phyloP scores from a whole-genome alignment of 2,888 invertebrate species.

The Tetragnatha montana region DNA sequence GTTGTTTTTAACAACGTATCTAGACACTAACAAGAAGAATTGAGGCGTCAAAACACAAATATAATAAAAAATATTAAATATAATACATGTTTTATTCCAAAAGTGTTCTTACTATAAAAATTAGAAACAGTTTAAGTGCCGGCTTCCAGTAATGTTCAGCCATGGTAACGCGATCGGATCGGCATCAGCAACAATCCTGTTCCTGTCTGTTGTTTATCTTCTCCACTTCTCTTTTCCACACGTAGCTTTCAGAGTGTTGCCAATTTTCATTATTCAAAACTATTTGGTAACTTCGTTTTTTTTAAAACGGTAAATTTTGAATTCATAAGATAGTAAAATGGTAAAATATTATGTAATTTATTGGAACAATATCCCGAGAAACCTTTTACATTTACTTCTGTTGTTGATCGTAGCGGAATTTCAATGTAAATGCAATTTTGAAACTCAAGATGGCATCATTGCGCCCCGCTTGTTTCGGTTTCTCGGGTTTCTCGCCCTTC shows the following conservation, averaged over 20 bases:
- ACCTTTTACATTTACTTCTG: too few relatives aligned
- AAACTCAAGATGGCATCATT: too few relatives aligned
- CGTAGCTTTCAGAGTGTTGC: conserved; percentile 27
- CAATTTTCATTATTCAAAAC: background rate
- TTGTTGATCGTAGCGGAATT: too few relatives aligned
- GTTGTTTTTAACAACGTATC: background rate
- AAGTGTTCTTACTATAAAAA: conserved; percentile 10
- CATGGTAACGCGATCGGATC: conserved; percentile 20
- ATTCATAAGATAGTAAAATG: too few relatives aligned
- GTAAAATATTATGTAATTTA: too few relatives aligned
- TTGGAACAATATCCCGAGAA: too few relatives aligned
- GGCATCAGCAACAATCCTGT: background rate
- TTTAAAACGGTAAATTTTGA: too few relatives aligned
- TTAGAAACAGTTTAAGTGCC: conserved; percentile 6
- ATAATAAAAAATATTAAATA: background rate
- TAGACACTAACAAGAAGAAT: background rate
- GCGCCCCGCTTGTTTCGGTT: too few relatives aligned
- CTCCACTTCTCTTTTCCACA: conserved; percentile 1
- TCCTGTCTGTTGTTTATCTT: conserved; percentile 39
- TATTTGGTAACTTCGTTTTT: too few relatives aligned
- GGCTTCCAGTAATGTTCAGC: conserved; percentile 14
- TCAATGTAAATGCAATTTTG: too few relatives aligned
- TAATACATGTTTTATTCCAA: background rate
- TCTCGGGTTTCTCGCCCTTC: too few relatives aligned
- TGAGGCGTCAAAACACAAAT: background rate